Base-by-base conservation (phyloP, 2,797 vertebrate species). In the Melanotaenia parkinsoni region DNA sequence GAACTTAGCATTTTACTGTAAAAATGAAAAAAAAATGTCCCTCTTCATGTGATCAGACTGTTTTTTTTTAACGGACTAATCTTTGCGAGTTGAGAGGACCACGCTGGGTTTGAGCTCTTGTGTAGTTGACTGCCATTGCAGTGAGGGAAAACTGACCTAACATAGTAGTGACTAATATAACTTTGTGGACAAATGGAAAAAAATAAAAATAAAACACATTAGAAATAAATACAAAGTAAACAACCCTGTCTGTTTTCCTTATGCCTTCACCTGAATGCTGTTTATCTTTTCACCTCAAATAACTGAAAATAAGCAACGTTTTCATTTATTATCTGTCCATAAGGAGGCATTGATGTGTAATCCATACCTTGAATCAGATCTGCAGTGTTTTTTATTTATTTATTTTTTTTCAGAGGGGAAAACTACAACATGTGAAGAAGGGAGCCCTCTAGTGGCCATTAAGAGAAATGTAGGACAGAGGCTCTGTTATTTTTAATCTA, bases 161-260 rank as follows among this genome's bases (percentile, higher is more conserved):
- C 93, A 94, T 94, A 94, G 94, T 95, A 95, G 94, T 95, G 93
- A 95, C 92, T 95, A 95, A 95, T 95, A 95, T 94, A 92, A 94
- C 93, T 94, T 91, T 94, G 94, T 95, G 93, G 91, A 94, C 91
- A 95, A 89, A 94, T 87, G 70, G 82, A 90, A 90, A 89, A 92
- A 81, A 80, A 76, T 72, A 77, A 76, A 81, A 89, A 88, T 86
- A 86, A 90, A 90, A 93, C 83, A 89, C 89, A 93, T 91, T 95
- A 95, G 94, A 93, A 88, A 93, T 93, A 92, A 94, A 93, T 92
- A 92, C 94, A 92, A 81, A 82, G 78, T 88, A 90, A 88, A 90
- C 73, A 26, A 75, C 3, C 28, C 0, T 0, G 76, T 87, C 43
- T 83, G 22, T 77, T 4, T 80, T 74, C 67, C 51, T 82, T 59